These are phyloP conservation scores for Gymnosoma rotundatum DNA, from an alignment of 2,888 invertebrate genomes.

Conservation along the genomic window DNA sequence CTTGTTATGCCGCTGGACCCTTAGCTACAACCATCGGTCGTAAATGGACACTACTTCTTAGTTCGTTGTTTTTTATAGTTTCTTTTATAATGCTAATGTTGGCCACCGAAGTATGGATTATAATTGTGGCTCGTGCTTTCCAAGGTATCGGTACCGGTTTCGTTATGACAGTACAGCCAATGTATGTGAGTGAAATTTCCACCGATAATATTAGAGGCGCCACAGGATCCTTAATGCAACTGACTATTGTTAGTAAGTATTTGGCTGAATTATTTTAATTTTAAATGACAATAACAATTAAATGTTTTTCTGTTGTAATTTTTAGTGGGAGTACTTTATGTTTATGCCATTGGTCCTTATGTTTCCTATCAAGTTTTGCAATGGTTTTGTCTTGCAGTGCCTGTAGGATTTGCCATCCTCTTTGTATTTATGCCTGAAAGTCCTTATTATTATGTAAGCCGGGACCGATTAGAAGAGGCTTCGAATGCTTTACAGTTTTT, in stretches of 20 bases:
- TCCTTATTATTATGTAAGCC: constrained; percentile 87
- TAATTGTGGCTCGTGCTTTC: constrained; percentile 82
- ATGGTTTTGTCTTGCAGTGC: constrained; percentile 86
- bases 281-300: not conserved
- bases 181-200: constrained; percentile 94
- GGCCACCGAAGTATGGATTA: constrained; percentile 85
- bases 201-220: constrained; percentile 91
- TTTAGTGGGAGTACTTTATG: constrained; percentile 86
- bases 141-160: constrained; percentile 87
- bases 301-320: constrained; percentile 65
- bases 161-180: constrained; percentile 89
- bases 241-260: constrained; percentile 85
- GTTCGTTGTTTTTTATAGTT: constrained; percentile 86
- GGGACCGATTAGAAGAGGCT: constrained; percentile 85
- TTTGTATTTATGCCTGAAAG: constrained; percentile 92
- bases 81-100: constrained; percentile 87
- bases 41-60: constrained; percentile 86
- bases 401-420: constrained; percentile 84
- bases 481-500: constrained; percentile 86
- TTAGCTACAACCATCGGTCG: constrained; percentile 87
- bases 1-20: constrained; percentile 88
- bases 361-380: constrained; percentile 86
- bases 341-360: constrained; percentile 89
- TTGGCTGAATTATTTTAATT: too few relatives aligned
- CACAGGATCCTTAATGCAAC: constrained; percentile 90